phyloP scores from a whole-genome alignment of 2,797 vertebrate genomes.

The Takifugu ocellatus region DNA sequence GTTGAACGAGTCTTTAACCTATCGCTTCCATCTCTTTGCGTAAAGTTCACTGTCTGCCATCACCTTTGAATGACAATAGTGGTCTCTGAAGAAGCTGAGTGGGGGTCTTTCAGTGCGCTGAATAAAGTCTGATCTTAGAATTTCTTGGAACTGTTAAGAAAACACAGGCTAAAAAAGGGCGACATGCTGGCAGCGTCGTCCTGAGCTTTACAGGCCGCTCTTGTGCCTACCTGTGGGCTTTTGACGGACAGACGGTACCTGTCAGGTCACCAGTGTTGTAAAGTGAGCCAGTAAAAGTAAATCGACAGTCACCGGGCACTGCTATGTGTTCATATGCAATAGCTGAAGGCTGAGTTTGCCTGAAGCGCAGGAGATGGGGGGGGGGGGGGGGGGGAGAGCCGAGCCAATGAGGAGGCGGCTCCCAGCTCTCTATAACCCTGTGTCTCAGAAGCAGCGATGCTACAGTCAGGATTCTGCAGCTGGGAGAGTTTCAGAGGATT shows the following conservation, averaged over 20 bases:
- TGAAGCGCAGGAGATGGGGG: slow-evolving; percentile 69
- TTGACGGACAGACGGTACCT: background rate
- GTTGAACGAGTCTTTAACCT: slow-evolving; percentile 52
- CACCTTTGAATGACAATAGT: slow-evolving; percentile 67
- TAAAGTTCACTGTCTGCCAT: slow-evolving; percentile 52
- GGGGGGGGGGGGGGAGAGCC: slow-evolving; percentile 29
- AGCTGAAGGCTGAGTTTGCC: slow-evolving; percentile 68
- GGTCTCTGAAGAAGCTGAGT: slow-evolving; percentile 28
- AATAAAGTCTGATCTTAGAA: slow-evolving; percentile 41
- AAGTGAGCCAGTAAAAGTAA: slow-evolving; percentile 21
- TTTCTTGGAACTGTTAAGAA: slow-evolving; percentile 56
- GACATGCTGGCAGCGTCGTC: slow-evolving; percentile 46
- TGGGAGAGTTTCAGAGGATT: slow-evolving; percentile 63
- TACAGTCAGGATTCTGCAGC: slow-evolving; percentile 69
- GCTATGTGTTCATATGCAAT: slow-evolving; percentile 42
- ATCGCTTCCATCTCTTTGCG: slow-evolving; percentile 64
- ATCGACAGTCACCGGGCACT: background rate
- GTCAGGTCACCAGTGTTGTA: background rate
- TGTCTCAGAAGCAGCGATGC: slow-evolving; percentile 80
- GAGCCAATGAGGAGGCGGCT: slow-evolving; percentile 89
- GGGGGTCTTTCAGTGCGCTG: slow-evolving; percentile 40
- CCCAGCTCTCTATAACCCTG: slow-evolving; percentile 88
- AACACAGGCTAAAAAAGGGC: slow-evolving; percentile 66
- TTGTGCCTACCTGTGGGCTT: slow-evolving; percentile 22
- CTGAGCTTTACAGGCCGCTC: slow-evolving; percentile 21